Conservation (phyloP, 64 coral and sea anemone genomes). For the Dendrophyllia cribrosa region DNA sequence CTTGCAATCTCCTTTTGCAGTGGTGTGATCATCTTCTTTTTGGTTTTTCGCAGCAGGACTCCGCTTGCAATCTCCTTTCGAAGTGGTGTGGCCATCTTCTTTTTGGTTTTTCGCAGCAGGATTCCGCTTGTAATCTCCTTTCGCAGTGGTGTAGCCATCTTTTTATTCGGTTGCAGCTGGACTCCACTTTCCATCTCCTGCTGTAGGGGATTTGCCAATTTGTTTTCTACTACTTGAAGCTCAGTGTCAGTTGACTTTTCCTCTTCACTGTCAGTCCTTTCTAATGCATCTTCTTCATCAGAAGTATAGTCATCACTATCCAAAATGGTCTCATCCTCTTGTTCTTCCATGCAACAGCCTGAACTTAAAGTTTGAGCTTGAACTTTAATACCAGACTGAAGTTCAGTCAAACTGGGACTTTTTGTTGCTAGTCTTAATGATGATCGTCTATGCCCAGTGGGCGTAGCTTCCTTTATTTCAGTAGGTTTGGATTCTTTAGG, state of each 20-base stretch:
- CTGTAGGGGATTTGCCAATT: slow-evolving; percentile 45
- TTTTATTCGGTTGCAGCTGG: slow-evolving; percentile 52
- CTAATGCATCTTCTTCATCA: slow-evolving; percentile 12
- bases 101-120: slow-evolving; percentile 47
- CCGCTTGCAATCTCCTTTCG: slow-evolving; percentile 64
- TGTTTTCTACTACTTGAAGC: slow-evolving; percentile 42
- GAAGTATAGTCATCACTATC: slow-evolving; percentile 47
- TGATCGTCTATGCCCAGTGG: not conserved
- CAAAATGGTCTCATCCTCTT: slow-evolving; percentile 6
- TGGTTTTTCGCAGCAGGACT: slow-evolving; percentile 60
- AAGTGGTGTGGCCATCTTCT: slow-evolving; percentile 73
- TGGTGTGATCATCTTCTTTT: slow-evolving; percentile 56
- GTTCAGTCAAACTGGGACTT: not conserved
- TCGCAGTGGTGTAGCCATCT: slow-evolving; percentile 39
- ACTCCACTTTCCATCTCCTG: slow-evolving; percentile 66
- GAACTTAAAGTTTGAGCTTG: not conserved
- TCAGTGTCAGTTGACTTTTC: not conserved
- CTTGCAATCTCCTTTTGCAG: slow-evolving; percentile 57
- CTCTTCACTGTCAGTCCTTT: not conserved
- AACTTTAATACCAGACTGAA: not conserved
- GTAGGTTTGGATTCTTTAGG: not conserved
- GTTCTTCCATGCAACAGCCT: not conserved
- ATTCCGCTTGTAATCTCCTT: slow-evolving; percentile 62
- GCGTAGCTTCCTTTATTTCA: not conserved
- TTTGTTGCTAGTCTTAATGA: slow-evolving; percentile 24